These are phyloP conservation scores for Sphenodon punctatus DNA, from an alignment of 2,797 vertebrate species.

Conservation along the genomic window DNA sequence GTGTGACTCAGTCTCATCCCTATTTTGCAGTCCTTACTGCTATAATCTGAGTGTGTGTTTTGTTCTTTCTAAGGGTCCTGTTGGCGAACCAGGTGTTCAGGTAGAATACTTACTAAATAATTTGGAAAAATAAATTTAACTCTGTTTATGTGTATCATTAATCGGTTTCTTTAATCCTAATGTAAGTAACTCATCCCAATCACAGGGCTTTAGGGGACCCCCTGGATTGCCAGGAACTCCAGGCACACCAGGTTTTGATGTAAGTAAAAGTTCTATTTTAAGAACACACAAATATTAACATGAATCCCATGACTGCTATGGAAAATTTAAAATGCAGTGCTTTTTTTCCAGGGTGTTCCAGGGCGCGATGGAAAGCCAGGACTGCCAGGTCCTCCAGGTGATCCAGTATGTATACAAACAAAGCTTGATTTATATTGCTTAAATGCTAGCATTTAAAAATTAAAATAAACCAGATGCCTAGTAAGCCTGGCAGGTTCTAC, in stretches of 20 bases:
- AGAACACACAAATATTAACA: neutral
- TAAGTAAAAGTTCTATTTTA: conserved; percentile 54
- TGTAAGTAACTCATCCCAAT: neutral
- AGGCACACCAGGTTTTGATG: conserved; percentile 78
- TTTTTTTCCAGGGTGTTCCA: conserved; percentile 85
- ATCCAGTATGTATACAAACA: conserved; percentile 84
- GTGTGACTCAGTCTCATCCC: neutral
- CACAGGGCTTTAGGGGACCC: conserved; percentile 88
- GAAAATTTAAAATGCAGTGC: conserved; percentile 4
- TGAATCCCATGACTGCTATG: neutral
- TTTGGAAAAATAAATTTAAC: neutral
- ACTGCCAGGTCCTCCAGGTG: conserved; percentile 91
- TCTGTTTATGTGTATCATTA: neutral
- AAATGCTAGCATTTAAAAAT: conserved; percentile 1
- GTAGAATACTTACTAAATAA: conserved; percentile 67
- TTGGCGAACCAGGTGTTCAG: conserved; percentile 88
- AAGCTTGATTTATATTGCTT: conserved; percentile 25
- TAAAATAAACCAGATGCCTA: neutral
- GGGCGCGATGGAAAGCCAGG: conserved; percentile 91
- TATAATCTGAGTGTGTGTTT: neutral
- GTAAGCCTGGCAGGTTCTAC: conserved; percentile 11
- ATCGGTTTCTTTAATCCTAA: neutral
- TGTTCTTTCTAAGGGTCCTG: conserved; percentile 75
- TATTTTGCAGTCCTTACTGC: neutral
- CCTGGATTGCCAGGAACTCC: conserved; percentile 85